Evolutionary conservation across 2,113 vertebrate genomes (phyloP).

Genomic region (Crocuta crocuta): DNA sequence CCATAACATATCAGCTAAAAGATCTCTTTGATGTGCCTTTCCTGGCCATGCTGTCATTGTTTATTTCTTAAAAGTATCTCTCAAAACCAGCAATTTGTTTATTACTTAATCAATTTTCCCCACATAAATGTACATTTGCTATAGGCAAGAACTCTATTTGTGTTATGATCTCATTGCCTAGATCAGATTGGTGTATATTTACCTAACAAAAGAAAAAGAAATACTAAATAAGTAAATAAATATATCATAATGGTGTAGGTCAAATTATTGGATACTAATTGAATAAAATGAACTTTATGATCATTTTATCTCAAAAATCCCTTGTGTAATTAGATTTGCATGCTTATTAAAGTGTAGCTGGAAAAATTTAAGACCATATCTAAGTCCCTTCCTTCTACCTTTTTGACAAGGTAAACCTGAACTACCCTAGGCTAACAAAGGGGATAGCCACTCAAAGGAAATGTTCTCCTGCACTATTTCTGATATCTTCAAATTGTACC

Average conservation of each 20-base stretch:
- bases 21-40: not conserved
- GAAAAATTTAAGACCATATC: not conserved
- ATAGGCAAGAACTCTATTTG: not conserved
- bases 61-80: not conserved
- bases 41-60: not conserved
- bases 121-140: not conserved
- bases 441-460: not conserved
- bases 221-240: not conserved
- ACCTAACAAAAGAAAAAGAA: not conserved
- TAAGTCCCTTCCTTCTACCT: not conserved
- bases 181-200: not conserved
- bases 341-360: not conserved
- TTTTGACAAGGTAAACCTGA: not conserved
- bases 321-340: not conserved
- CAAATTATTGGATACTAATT: not conserved
- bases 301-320: not conserved
- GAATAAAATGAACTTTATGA: not conserved
- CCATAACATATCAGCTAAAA: not conserved
- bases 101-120: not conserved
- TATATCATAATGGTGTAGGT: not conserved
- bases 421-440: not conserved
- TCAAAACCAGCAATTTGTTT: not conserved
- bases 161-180: not conserved
- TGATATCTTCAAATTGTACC: not conserved
- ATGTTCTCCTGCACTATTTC: not conserved